Evolutionary conservation across 1,140 invertebrate species (phyloP).

Genomic region (Arctopsyche grandis): DNA sequence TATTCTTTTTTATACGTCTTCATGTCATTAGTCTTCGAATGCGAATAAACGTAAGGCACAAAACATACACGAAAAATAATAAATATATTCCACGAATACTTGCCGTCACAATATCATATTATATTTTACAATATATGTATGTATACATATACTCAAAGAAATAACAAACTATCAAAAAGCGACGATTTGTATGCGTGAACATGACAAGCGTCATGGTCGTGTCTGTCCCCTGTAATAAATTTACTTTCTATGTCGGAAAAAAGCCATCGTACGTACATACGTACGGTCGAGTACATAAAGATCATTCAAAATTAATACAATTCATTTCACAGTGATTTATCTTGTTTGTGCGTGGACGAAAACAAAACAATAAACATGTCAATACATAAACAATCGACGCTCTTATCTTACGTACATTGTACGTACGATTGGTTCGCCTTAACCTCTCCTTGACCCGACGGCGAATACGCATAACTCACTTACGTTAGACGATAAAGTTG

Average conservation of each 20-base stretch:
- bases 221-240: slow-evolving; percentile 1
- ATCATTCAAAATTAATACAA: too few species aligned
- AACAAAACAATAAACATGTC: slow-evolving; percentile 12
- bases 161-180: background rate
- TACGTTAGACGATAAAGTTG: too few species aligned
- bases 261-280: too few species aligned
- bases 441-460: background rate
- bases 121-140: background rate
- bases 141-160: background rate
- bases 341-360: background rate
- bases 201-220: slow-evolving; percentile 11
- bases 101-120: background rate
- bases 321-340: background rate
- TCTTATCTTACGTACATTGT: background rate
- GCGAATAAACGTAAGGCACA: background rate
- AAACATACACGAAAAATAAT: background rate
- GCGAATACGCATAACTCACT: too few species aligned
- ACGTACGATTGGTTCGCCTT: background rate
- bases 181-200: background rate
- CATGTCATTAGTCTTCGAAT: background rate
- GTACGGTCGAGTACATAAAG: too few species aligned
- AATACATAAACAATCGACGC: background rate
- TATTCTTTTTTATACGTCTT: slow-evolving; percentile 1
- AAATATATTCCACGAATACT: background rate
- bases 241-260: slow-evolving; percentile 9